Base-by-base conservation (phyloP, 2,888 invertebrate genomes). In the Gortyna flavago region DNA sequence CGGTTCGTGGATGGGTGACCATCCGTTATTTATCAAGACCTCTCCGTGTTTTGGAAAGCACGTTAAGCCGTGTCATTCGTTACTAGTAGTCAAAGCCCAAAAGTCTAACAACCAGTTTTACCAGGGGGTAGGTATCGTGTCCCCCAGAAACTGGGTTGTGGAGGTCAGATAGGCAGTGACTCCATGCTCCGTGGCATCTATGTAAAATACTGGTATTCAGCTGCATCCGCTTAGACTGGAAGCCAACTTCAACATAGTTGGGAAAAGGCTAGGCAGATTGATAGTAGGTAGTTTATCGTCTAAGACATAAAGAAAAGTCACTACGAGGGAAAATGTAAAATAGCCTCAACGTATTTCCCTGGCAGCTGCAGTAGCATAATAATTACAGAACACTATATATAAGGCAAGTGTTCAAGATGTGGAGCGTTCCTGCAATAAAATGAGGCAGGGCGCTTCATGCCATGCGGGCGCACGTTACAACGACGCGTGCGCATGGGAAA, bases 381-480 rank as follows among this genome's bases (percentile, higher is more conserved):
- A 73, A 82, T 68, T 71, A 79, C 65, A 65, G 51, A 78, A 76
- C 57, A 62, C 69, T 70, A 79, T 82, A 83, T 83, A 87, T 87
- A 85, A 83, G 80, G 84, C 81, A 73, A 81, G 70, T 76, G 79
- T 65, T 82, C 80, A 88, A 89, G 89, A 89, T 87, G 89, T 89
- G 66, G 32, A 89, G 88, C 89, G 91, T 81, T 87, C 87, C 83
- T 87, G 83, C 85, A 86, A 89, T 87, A 86, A 84, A 82, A 81
- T 86, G 85, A 90, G 87, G 89, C 88, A 91, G 93, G 94, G 95
- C 89, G 92, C 88, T 79, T 85, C 90, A 95, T 95, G 95, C 95
- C 90, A 95, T 95, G 95, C 95, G 95, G 95, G 95, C 88, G 89
- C 83, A 89, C 90, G 92, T 90, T 91, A 87, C 87, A 78, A 80